A percentile compares a stretch with the other conserved stretches of the same genome.
Conservation (phyloP, 2,113 vertebrate genomes). For the Donacobius atricapilla region DNA sequence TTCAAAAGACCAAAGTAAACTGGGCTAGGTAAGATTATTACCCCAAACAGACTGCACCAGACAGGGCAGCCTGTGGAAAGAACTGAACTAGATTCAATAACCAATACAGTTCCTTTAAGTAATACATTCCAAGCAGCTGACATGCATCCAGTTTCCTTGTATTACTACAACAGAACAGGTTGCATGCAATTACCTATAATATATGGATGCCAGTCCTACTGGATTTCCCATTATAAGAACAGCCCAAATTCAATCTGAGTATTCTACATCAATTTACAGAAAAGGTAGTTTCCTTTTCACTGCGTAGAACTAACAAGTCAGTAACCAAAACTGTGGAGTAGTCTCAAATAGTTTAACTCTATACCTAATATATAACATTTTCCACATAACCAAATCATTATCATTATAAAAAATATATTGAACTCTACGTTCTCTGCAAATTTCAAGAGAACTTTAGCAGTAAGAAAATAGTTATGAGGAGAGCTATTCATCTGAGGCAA, state of each 20-base stretch:
- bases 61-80: background rate
- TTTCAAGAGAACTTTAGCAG: background rate
- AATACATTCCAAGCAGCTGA: slow-evolving; percentile 9
- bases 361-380: background rate
- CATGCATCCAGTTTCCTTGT: background rate
- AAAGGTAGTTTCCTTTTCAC: background rate
- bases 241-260: background rate
- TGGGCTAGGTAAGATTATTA: background rate
- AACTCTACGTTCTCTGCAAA: background rate
- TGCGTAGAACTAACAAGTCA: background rate
- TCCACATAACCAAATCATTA: background rate
- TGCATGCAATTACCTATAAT: background rate
- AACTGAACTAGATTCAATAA: background rate
- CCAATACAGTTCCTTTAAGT: background rate
- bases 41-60: background rate
- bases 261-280: background rate
- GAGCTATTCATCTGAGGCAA: background rate
- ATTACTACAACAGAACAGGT: background rate
- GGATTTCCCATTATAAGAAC: background rate
- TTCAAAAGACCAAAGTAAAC: background rate
- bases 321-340: background rate
- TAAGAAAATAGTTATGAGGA: background rate
- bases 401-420: background rate
- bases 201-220: background rate
- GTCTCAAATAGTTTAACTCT: background rate